Conservation (phyloP, 2,113 vertebrate genomes). For the Ciconia boyciana region DNA sequence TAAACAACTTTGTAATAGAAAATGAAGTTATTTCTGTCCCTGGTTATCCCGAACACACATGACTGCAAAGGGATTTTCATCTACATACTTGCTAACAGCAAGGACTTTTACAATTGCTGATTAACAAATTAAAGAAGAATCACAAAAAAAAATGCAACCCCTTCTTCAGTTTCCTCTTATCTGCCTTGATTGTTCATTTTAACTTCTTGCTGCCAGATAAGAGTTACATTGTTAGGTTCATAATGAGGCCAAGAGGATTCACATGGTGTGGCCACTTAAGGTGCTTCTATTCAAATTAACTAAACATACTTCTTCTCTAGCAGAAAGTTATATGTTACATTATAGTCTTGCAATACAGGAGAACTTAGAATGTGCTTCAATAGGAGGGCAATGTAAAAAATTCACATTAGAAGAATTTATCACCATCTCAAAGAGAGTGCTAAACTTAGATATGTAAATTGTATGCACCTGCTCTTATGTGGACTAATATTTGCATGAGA, state of each 20-base stretch:
- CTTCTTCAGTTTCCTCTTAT: neutral
- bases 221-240: neutral
- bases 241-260: neutral
- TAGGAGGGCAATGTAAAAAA: neutral
- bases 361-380: neutral
- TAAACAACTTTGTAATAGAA: neutral
- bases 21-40: neutral
- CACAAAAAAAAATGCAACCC: neutral
- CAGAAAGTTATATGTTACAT: neutral
- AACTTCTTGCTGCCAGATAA: neutral
- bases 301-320: neutral
- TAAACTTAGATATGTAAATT: neutral
- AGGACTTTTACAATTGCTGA: neutral
- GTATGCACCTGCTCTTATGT: neutral
- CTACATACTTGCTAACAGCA: neutral
- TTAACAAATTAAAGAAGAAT: neutral
- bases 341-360: neutral
- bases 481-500: neutral
- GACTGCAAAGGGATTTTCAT: neutral
- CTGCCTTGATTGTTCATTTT: neutral
- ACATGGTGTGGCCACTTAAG: neutral
- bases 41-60: neutral
- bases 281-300: neutral
- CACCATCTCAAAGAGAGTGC: neutral
- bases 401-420: neutral